A percentile compares a stretch with the other conserved stretches of the same genome.
Evolutionary conservation across 1,140 invertebrate genomes (phyloP).

Genomic region (Ostrea edulis): DNA sequence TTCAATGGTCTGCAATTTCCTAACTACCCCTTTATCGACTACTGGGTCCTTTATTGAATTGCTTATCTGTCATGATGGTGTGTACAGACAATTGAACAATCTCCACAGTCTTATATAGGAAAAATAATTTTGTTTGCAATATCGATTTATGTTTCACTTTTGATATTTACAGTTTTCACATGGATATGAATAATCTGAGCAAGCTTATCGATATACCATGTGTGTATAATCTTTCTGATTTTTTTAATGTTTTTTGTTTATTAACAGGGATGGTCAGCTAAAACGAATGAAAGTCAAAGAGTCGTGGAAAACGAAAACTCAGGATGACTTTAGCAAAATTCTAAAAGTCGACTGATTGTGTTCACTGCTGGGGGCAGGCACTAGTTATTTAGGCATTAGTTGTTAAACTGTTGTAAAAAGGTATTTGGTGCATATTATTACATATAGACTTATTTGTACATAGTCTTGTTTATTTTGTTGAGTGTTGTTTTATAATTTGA

Average conservation of each 20-base stretch:
- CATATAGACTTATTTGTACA: neutral
- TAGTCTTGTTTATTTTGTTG: no score
- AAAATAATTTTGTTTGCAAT: no score
- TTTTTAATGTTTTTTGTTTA: neutral
- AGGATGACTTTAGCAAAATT: slow-evolving; percentile 93
- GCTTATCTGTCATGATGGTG: no score
- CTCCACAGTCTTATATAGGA: no score
- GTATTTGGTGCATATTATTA: neutral
- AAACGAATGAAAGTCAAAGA: slow-evolving; percentile 95
- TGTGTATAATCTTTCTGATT: neutral
- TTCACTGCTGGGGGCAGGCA: neutral
- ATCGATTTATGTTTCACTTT: no score
- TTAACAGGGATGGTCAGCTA: slow-evolving; percentile 92
- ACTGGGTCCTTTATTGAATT: no score
- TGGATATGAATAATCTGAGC: no score
- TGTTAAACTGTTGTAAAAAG: neutral
- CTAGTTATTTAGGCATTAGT: neutral
- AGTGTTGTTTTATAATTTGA: neutral
- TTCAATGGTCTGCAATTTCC: no score
- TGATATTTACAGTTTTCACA: no score
- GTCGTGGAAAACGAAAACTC: slow-evolving; percentile 95
- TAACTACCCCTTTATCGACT: no score
- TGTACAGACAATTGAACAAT: no score
- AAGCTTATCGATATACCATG: no score
- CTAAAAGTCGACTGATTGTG: slow-evolving; percentile 77